Conservation (phyloP, 2,888 invertebrate species). For the Rapana venosa region DNA sequence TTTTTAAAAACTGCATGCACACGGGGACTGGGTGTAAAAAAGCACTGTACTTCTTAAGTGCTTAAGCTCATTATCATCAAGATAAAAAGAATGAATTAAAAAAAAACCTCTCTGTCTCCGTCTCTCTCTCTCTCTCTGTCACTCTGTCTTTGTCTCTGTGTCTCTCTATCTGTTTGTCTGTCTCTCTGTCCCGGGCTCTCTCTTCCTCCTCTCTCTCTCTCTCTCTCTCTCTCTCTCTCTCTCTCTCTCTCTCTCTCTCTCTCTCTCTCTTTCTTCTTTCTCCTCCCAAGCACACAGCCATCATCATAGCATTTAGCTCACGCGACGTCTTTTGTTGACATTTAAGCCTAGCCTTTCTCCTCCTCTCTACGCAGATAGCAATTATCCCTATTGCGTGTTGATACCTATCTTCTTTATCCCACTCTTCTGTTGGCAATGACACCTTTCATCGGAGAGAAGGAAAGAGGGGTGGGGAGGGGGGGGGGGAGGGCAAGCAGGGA, state of each 20-base stretch:
- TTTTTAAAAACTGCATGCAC: no score
- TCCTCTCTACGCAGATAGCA: neutral
- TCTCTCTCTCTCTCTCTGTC: neutral
- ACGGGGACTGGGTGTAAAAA: no score
- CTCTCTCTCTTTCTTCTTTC: neutral
- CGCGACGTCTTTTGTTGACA: neutral
- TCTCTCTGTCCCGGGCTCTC: neutral
- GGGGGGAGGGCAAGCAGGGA: no score
- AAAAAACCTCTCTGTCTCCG: no score
- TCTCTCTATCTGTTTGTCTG: neutral
- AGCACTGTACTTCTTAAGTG: no score
- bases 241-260: constrained; percentile 15
- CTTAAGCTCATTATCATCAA: no score
- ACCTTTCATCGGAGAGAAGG: neutral
- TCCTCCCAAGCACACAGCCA: neutral
- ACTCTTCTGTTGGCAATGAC: neutral
- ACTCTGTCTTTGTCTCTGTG: neutral
- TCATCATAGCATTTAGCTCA: neutral
- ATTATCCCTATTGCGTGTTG: neutral
- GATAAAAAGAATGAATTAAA: no score
- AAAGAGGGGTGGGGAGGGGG: no score
- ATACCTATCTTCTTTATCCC: neutral
- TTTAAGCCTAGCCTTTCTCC: neutral
- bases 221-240: constrained; percentile 11
- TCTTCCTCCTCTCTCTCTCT: neutral